Percentiles rank a stretch among this genome's conserved stretches.
Conservation (phyloP, 92 coral and sea anemone species). For the Desmophyllum pertusum region DNA sequence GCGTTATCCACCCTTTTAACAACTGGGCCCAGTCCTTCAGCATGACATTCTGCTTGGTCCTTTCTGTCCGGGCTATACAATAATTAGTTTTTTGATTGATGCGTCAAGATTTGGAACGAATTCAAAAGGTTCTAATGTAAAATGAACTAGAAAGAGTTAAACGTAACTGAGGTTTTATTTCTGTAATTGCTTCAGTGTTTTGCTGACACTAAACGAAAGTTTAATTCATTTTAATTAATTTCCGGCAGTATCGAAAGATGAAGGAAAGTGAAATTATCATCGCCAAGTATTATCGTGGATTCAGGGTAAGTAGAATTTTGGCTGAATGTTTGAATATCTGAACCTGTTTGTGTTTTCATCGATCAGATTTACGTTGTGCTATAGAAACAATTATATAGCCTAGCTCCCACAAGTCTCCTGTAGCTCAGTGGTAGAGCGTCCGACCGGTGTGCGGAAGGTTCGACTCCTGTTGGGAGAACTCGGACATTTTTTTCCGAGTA, state of each 20-base stretch:
- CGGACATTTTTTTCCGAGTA: too few relatives aligned
- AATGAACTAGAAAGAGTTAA: neutral
- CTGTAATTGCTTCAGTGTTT: neutral
- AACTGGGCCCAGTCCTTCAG: too few relatives aligned
- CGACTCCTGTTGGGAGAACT: too few relatives aligned
- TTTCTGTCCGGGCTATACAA: neutral
- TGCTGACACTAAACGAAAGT: neutral
- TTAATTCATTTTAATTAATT: neutral
- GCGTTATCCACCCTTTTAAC: too few relatives aligned
- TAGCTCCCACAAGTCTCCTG: too few relatives aligned
- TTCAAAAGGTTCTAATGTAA: too few relatives aligned
- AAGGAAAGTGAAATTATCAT: slow-evolving; percentile 86
- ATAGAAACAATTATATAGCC: too few relatives aligned
- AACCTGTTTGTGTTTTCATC: neutral
- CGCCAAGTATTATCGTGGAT: slow-evolving; percentile 92
- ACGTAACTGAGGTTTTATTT: neutral
- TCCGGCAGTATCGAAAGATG: slow-evolving; percentile 80
- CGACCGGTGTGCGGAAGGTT: too few relatives aligned
- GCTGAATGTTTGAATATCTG: neutral
- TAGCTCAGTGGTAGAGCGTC: too few relatives aligned
- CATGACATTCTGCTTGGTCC: neutral
- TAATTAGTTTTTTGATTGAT: too few relatives aligned
- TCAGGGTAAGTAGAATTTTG: slow-evolving; percentile 67
- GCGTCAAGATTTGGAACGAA: too few relatives aligned
- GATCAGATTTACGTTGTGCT: too few relatives aligned